Conservation (phyloP, 2,113 vertebrate species). For the Phocoena sinus region DNA sequence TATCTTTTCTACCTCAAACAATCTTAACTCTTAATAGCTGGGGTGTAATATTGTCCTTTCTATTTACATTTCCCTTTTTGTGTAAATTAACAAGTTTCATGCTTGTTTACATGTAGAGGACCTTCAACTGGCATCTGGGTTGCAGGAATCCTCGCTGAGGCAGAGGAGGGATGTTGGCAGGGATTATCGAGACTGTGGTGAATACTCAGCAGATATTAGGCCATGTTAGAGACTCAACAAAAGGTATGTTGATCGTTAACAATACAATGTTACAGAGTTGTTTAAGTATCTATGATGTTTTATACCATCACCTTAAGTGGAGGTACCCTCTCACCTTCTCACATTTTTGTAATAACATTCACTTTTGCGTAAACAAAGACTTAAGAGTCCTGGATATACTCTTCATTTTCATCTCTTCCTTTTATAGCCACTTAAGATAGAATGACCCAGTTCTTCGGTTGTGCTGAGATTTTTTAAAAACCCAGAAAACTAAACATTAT, state of each 20-base stretch:
- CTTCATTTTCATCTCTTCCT: not conserved
- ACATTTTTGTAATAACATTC: not conserved
- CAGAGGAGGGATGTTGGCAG: conserved; percentile 81
- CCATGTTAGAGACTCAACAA: conserved; percentile 86
- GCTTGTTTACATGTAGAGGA: not conserved
- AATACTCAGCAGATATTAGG: conserved; percentile 84
- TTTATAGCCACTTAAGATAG: not conserved
- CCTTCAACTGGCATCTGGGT: conserved; percentile 80
- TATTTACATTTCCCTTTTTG: not conserved
- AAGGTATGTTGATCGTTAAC: conserved; percentile 70
- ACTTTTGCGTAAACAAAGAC: not conserved
- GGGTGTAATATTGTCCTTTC: too few relatives aligned
- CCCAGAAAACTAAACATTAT: not conserved
- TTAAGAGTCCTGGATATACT: not conserved
- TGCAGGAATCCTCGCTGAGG: conserved; percentile 83
- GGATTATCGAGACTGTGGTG: conserved; percentile 85
- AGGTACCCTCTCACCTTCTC: not conserved
- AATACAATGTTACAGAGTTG: not conserved
- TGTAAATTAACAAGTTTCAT: not conserved
- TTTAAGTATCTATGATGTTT: not conserved
- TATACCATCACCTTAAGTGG: not conserved
- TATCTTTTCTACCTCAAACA: too few relatives aligned
- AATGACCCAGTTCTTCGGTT: not conserved
- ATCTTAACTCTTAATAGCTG: too few relatives aligned
- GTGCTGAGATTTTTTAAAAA: not conserved